Percentiles rank a stretch among this genome's conserved stretches.
phyloP scores from a whole-genome alignment of 1,140 invertebrate species.

The Trinorchestia longiramus region DNA sequence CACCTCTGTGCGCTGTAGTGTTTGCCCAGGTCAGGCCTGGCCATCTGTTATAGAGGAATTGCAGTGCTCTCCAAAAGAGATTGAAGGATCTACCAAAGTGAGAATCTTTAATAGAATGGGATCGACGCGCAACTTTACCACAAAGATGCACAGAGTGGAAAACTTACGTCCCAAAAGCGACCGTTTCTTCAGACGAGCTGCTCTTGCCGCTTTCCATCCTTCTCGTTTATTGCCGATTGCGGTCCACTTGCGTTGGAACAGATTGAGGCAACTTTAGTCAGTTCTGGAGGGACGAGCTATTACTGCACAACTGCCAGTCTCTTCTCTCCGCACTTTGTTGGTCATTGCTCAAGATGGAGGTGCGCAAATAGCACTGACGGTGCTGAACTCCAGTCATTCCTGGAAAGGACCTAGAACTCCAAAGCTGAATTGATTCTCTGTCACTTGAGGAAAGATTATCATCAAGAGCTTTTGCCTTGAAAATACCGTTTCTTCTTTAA shows the following conservation, averaged over 20 bases:
- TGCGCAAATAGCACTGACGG: neutral
- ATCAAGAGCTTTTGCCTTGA: neutral
- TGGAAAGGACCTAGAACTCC: neutral
- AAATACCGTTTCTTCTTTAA: neutral
- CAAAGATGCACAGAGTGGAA: slow-evolving; percentile 52
- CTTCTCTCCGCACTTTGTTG: neutral
- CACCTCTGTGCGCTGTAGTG: neutral
- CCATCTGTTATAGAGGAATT: slow-evolving; percentile 49
- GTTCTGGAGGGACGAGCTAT: neutral
- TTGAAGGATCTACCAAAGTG: slow-evolving; percentile 54
- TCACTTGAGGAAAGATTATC: neutral
- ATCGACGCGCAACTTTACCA: slow-evolving; percentile 48
- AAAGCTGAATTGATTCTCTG: neutral
- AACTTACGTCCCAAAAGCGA: slow-evolving; percentile 48
- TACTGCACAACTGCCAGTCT: slow-evolving; percentile 19
- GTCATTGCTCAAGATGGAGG: neutral
- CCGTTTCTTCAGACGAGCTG: neutral
- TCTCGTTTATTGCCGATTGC: slow-evolving; percentile 54
- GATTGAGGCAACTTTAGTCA: slow-evolving; percentile 51
- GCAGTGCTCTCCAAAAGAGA: slow-evolving; percentile 53
- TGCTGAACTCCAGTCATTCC: neutral
- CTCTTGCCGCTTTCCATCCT: slow-evolving; percentile 45
- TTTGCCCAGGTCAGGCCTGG: slow-evolving; percentile 39
- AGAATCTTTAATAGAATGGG: slow-evolving; percentile 55
- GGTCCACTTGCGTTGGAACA: slow-evolving; percentile 47